These are phyloP conservation scores for Uloborus plumipes DNA, from an alignment of 2,888 invertebrate species.

Conservation along the genomic window DNA sequence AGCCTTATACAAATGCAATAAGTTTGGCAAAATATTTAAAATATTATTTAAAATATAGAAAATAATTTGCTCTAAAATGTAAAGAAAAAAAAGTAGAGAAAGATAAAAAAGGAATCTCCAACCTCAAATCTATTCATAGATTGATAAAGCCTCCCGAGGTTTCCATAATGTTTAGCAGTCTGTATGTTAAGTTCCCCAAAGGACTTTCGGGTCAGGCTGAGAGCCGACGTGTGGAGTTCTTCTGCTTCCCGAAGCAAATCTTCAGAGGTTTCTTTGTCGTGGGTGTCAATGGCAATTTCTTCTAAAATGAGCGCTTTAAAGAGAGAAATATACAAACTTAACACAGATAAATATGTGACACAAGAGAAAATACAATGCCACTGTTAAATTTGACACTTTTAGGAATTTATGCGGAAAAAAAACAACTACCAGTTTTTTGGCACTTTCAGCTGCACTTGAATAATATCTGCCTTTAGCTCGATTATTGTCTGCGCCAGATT, in stretches of 20 bases:
- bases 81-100: not conserved
- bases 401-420: too few relatives aligned
- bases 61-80: too few relatives aligned
- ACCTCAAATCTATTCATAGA: constrained; percentile 90
- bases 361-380: not conserved
- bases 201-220: constrained; percentile 82
- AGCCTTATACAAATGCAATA: too few relatives aligned
- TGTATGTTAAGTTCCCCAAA: constrained; percentile 95
- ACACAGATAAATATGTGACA: not conserved
- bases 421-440: too few relatives aligned
- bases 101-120: constrained; percentile 39
- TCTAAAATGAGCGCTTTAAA: constrained; percentile 85
- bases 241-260: constrained; percentile 84
- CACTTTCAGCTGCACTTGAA: too few relatives aligned
- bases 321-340: not conserved
- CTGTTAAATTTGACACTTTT: too few relatives aligned
- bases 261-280: constrained; percentile 73
- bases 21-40: too few relatives aligned
- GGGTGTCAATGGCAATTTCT: constrained; percentile 90
- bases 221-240: constrained; percentile 84
- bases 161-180: constrained; percentile 96
- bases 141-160: constrained; percentile 92
- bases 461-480: too few relatives aligned
- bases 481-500: too few relatives aligned
- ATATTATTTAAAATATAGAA: too few relatives aligned